These are phyloP conservation scores for Leucopternis melanops DNA, from an alignment of 2,113 vertebrate species.

Conservation along the genomic window DNA sequence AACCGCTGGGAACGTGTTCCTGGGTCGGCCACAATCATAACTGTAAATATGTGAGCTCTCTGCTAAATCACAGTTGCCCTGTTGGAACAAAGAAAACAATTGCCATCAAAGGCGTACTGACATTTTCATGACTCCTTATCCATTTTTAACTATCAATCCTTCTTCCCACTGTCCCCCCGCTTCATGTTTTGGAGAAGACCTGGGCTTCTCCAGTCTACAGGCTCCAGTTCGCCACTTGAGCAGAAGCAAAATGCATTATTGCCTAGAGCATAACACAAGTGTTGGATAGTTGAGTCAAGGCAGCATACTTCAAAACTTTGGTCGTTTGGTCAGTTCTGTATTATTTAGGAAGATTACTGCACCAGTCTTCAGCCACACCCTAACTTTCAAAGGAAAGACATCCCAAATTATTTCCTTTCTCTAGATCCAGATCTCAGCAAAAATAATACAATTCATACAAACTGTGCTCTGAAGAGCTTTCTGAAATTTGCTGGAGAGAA, in stretches of 20 bases:
- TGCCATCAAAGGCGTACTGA: background rate
- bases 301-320: background rate
- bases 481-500: background rate
- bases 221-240: background rate
- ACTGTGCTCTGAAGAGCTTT: background rate
- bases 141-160: background rate
- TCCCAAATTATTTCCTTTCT: background rate
- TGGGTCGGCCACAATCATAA: background rate
- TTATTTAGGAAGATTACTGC: background rate
- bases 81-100: background rate
- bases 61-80: background rate
- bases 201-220: background rate
- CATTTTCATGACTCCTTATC: background rate
- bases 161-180: background rate
- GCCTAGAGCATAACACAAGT: background rate
- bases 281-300: background rate
- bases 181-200: background rate
- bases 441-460: background rate
- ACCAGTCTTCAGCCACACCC: background rate
- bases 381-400: background rate
- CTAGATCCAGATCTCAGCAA: background rate
- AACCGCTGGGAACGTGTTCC: background rate
- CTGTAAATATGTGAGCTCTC: background rate
- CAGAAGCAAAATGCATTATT: background rate
- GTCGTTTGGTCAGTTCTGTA: background rate